Evolutionary conservation across 1,140 invertebrate species (phyloP).

Genomic region (Oreohelix idahoensis): DNA sequence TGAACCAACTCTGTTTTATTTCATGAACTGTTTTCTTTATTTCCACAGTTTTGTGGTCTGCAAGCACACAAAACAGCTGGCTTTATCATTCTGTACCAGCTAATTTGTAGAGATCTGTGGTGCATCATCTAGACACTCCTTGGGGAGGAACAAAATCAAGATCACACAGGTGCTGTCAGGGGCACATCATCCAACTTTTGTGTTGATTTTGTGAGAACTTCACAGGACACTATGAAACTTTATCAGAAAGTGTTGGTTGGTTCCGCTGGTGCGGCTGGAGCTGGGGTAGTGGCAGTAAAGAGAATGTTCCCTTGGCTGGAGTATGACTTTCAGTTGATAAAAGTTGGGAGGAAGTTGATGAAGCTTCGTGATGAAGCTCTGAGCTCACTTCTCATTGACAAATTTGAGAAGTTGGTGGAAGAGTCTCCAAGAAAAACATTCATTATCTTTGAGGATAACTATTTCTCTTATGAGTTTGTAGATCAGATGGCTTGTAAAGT

Average conservation of each 20-base stretch:
- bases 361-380: not conserved
- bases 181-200: too few species aligned
- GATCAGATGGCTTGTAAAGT: slow-evolving; percentile 60
- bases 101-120: too few species aligned
- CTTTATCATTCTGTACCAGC: too few species aligned
- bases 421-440: slow-evolving; percentile 50
- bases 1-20: too few species aligned
- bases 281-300: slow-evolving; percentile 29
- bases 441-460: slow-evolving; percentile 58
- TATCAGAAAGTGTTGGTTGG: slow-evolving; percentile 32
- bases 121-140: too few species aligned
- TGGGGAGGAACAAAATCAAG: too few species aligned
- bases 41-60: too few species aligned
- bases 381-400: slow-evolving; percentile 46
- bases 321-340: slow-evolving; percentile 41
- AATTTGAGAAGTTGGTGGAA: slow-evolving; percentile 56
- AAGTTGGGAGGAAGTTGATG: not conserved
- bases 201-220: too few species aligned
- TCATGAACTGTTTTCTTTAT: too few species aligned
- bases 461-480: slow-evolving; percentile 57
- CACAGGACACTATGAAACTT: slow-evolving; percentile 2
- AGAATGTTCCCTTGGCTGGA: slow-evolving; percentile 46
- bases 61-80: too few species aligned
- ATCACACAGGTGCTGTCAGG: too few species aligned
- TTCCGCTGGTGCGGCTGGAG: slow-evolving; percentile 27